Evolutionary conservation across 2,113 vertebrate genomes (phyloP), one percentile per base, ranked within the genome.

Genomic region (Pyrgilauda ruficollis): DNA sequence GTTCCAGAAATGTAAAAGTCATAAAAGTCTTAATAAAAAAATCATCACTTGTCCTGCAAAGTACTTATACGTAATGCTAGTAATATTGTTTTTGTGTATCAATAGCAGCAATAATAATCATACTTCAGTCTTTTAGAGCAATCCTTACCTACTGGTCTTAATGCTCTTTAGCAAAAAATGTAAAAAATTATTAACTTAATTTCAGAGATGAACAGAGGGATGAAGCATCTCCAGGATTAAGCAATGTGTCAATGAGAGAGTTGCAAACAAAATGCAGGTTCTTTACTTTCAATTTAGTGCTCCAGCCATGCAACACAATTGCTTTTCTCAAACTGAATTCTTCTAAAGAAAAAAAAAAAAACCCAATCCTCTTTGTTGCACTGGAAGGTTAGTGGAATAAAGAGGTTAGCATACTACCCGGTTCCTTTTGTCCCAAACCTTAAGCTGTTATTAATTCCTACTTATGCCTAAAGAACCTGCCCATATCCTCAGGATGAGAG

Each of bases 21-120:
- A 31, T 82, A 74, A 58, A 89, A 90, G 27, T 70, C 79, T 31
- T 84, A 96, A 91, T 55, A 87, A 86, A 91, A 91, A 89, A 58
- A 53, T 63, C 11, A 69, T 75, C 20, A 23, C 43, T 84, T 44
- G 31, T 64, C 59, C 50, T 56, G 15, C 33, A 43, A 68, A 90
- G 20, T 70, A 67, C 6, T 35, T 70, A 47, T 9, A 61, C 12
- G 7, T 84, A 82, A 77, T 56, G 13, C 26, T 37, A 58, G 28
- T 52, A 78, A 88, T 90, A 74, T 84, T 90, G 43, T 0, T 56
- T 93, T 75, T 72, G 68, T 74, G 28, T 64, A 53, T 35, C 35
- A 94, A 50, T 20, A 92, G 33, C 39, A 91, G 59, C 22, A 81
- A 90, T 22, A 39, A 63, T 19, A 90, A 86, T 52, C 21, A 63